A percentile compares a stretch with the other conserved stretches of the same genome.
Evolutionary conservation across 2,888 invertebrate species (phyloP).

Genomic region (Monopis laevigella): DNA sequence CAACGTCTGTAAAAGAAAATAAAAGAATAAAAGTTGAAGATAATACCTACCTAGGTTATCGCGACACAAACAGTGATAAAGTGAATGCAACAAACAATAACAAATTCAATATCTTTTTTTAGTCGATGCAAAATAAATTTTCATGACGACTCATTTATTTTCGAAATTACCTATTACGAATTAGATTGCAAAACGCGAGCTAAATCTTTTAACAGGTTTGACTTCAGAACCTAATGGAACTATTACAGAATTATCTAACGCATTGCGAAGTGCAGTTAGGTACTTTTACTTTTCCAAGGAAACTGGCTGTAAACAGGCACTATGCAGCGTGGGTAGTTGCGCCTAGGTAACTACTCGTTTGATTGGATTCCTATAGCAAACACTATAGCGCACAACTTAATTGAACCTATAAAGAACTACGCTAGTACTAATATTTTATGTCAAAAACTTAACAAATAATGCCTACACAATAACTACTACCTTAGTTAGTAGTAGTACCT

Average conservation of each 20-base stretch:
- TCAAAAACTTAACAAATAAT: no score
- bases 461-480: no score
- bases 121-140: no score
- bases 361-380: constrained; percentile 4
- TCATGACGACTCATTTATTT: no score
- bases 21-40: constrained; percentile 4
- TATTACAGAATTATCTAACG: constrained; percentile 5
- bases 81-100: constrained; percentile 2
- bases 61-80: constrained; percentile 7
- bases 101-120: no score
- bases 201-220: not conserved
- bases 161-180: no score
- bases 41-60: constrained; percentile 10
- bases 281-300: constrained; percentile 32
- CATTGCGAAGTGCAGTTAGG: not conserved
- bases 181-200: no score
- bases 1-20: not conserved
- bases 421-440: no score
- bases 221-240: not conserved
- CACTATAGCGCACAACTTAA: not conserved
- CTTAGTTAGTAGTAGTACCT: no score
- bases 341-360: not conserved
- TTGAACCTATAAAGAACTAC: no score
- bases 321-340: not conserved
- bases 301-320: constrained; percentile 20